A percentile compares a stretch with the other conserved stretches of the same genome.
Evolutionary conservation across 2,888 invertebrate genomes (phyloP).

Genomic region (Sipha maydis): DNA sequence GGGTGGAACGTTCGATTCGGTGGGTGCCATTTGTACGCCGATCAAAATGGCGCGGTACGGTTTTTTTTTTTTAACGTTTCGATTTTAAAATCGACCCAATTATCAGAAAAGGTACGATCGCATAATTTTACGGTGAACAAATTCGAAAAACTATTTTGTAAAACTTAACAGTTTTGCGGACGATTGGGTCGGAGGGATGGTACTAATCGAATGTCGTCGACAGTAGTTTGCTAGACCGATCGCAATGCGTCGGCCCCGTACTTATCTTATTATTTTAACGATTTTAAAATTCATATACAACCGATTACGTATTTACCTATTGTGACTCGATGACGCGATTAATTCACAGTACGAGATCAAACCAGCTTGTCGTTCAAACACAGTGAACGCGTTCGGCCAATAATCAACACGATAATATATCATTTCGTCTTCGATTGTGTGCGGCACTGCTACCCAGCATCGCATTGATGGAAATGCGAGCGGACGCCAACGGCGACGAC

Average conservation of each 20-base stretch:
- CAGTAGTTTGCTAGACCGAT: too few species aligned
- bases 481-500: background rate
- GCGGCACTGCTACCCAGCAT: background rate
- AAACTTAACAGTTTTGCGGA: background rate
- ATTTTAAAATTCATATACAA: background rate
- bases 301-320: background rate
- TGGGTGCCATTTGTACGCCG: slow-evolving; percentile 49
- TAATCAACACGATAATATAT: background rate
- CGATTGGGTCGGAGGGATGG: background rate
- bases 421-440: background rate
- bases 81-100: too few species aligned
- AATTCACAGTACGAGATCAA: background rate
- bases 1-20: slow-evolving; percentile 53
- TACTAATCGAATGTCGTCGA: background rate
- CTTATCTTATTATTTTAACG: background rate
- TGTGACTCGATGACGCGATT: background rate
- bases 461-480: background rate
- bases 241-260: background rate
- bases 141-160: background rate
- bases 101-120: too few species aligned
- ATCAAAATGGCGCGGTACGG: slow-evolving; percentile 47
- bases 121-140: too few species aligned
- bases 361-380: background rate
- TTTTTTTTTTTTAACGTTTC: background rate
- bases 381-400: background rate